phyloP scores from a whole-genome alignment of 2,888 invertebrate species.

The Tholera decimalis region DNA sequence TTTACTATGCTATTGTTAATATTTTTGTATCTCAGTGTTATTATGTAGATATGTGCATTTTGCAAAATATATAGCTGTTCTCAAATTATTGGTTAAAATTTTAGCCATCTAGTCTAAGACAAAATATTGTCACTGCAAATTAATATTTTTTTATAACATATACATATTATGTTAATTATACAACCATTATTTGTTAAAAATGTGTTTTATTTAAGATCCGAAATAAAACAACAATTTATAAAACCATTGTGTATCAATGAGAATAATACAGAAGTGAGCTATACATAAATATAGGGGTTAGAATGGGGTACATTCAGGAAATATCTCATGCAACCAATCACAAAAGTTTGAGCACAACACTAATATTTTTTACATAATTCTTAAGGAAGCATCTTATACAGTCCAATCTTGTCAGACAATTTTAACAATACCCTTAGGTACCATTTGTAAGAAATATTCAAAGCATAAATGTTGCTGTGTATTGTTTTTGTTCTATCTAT shows the following conservation, averaged over 20 bases:
- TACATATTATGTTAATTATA: constrained; percentile 40
- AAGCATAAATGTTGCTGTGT: constrained; percentile 12
- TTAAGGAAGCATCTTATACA: constrained; percentile 6
- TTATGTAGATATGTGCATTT: neutral
- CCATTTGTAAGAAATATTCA: constrained; percentile 17
- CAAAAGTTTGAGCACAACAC: constrained; percentile 69
- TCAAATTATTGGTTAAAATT: constrained; percentile 12
- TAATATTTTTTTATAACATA: constrained; percentile 28
- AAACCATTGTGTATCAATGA: constrained; percentile 89
- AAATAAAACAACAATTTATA: constrained; percentile 85
- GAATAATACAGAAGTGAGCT: constrained; percentile 89
- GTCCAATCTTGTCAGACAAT: neutral
- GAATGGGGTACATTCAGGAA: constrained; percentile 84
- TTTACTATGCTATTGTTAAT: constrained; percentile 30
- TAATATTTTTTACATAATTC: constrained; percentile 38
- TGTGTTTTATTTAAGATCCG: constrained; percentile 56
- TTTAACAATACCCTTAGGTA: constrained; percentile 13
- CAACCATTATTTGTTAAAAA: constrained; percentile 51
- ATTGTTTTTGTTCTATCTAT: constrained; percentile 29
- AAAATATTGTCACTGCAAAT: neutral
- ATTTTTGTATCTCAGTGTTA: constrained; percentile 27
- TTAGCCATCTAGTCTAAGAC: neutral
- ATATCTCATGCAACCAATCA: constrained; percentile 55
- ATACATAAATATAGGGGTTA: constrained; percentile 87
- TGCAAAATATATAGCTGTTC: constrained; percentile 4